These are phyloP conservation scores for Ridgeia piscesae DNA, from an alignment of 1,140 invertebrate genomes.

Conservation along the genomic window DNA sequence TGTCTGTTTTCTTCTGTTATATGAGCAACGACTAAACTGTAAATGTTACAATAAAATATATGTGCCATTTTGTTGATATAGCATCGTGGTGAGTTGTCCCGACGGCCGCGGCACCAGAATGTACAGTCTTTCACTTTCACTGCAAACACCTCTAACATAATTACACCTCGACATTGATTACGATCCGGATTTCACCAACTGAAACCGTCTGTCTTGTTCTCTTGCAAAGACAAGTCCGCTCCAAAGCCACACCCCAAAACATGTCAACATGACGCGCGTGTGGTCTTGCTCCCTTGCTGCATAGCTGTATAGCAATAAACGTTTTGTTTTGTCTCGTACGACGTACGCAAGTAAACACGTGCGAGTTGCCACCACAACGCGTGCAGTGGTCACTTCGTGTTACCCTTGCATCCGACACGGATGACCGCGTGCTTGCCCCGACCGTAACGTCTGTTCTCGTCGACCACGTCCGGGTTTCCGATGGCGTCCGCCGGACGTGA, in stretches of 20 bases:
- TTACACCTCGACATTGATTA: background rate
- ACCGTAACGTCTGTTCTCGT: background rate
- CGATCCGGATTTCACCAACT: background rate
- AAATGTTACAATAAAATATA: constrained; percentile 2
- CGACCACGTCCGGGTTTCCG: background rate
- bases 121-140: background rate
- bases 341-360: background rate
- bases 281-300: background rate
- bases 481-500: background rate
- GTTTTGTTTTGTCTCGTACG: background rate
- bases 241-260: background rate
- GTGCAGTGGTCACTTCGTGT: background rate
- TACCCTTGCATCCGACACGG: background rate
- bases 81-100: background rate
- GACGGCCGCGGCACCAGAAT: background rate
- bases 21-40: background rate
- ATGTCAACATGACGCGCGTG: background rate
- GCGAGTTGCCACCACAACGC: background rate
- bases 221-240: background rate
- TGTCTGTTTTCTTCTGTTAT: background rate
- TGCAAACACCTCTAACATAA: constrained; percentile 5
- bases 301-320: background rate
- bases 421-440: background rate
- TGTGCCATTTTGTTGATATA: background rate
- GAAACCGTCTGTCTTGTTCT: background rate